phyloP scores from a whole-genome alignment of 2,888 invertebrate genomes.

The Sesia bembeciformis region DNA sequence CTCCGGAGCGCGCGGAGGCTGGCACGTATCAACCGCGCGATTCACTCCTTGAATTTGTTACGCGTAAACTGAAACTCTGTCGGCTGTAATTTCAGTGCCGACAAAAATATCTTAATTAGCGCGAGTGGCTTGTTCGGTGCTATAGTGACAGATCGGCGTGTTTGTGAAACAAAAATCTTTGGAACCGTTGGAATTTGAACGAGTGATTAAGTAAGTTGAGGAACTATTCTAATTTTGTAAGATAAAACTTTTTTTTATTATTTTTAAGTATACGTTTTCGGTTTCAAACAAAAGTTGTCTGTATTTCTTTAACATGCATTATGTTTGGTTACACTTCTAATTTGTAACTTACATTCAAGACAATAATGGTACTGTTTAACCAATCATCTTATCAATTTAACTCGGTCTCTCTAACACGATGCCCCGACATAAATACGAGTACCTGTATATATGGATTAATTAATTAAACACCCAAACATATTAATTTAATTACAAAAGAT shows the following conservation, averaged over 20 bases:
- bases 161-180: conserved; percentile 24
- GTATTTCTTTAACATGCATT: no score
- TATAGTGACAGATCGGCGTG: conserved; percentile 22
- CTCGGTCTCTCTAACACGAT: no score
- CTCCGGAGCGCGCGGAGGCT: conserved; percentile 42
- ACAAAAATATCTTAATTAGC: conserved; percentile 20
- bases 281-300: no score
- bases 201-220: not conserved
- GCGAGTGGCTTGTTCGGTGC: conserved; percentile 29
- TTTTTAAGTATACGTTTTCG: not conserved
- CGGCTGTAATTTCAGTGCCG: conserved; percentile 16
- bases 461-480: no score
- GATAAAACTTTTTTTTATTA: not conserved
- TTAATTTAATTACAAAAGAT: no score
- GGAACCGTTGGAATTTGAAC: conserved; percentile 6
- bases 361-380: no score
- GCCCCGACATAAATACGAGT: no score
- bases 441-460: no score
- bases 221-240: no score
- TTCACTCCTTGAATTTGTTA: conserved; percentile 28
- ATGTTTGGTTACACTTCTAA: no score
- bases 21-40: conserved; percentile 39
- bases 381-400: no score
- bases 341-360: no score
- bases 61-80: conserved; percentile 21